Evolutionary conservation across 1,140 invertebrate species (phyloP), one percentile per base, ranked within the genome.

Genomic region (Nomia melanderi): DNA sequence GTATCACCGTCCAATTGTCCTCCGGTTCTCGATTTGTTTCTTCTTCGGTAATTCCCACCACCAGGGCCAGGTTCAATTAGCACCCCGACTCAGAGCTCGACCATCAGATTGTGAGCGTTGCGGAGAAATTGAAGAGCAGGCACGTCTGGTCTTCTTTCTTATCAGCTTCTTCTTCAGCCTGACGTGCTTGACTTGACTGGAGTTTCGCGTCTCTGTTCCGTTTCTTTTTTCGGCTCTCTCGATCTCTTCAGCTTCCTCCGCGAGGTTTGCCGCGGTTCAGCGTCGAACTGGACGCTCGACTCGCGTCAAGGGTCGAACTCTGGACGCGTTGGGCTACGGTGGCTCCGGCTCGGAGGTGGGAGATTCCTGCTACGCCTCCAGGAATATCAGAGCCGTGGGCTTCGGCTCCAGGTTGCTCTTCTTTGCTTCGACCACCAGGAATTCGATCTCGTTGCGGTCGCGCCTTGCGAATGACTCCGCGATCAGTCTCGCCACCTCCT

Each of bases 341-440:
- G 89, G 89, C 80, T 91, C 89, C 80, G 89, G 86, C 87, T 91
- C 90, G 84, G 91, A 89, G 91, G 90, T 92, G 90, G 91, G 90
- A 89, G 91, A 92, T 87, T 92, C 89, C 82, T 96, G 96, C 96
- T 96, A 96, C 94, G 96, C 95, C 93, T 97, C 96, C 93, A 97
- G 92, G 92, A 97, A 97, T 92, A 97, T 97, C 59, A 97, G 93
- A 65, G 96, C 96, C 85, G 96, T 97, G 78, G 96, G 96, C 93
- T 97, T 97, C 82, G 96, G 96, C 92, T 97, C 96, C 88, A 97
- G 93, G 91, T 97, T 97, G 85, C 96, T 97, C 92, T 97, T 97
- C 91, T 97, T 97, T 78, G 96, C 96, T 92, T 98, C 97, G 59
- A 96, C 94, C 57, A 98, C 97, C 86, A 98, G 94, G 92, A 98